Base-by-base conservation (phyloP, 2,113 vertebrate species). In the Anser cygnoides region DNA sequence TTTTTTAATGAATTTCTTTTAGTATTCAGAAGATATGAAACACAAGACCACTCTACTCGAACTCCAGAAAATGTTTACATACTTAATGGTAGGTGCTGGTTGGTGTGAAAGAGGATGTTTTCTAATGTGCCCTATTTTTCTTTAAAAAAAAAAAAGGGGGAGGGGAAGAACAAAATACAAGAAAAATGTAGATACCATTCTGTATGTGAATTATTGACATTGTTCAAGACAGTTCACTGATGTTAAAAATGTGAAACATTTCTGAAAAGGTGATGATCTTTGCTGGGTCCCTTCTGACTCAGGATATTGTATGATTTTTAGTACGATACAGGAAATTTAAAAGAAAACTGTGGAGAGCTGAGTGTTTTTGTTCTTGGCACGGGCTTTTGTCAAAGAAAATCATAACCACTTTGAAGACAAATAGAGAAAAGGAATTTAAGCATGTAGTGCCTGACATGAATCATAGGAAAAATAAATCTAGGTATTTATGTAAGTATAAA, bases 21-120 rank as follows among this genome's bases (percentile, higher is more conserved):
- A 99, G 99, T 99, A 99, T 89, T 99, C 99, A 26, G 99, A 99
- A 97, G 99, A 99, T 71, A 99, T 99, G 97, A 99, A 99, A 97
- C 99, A 99, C 95, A 99, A 99, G 97, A 99, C 99, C 63, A 99
- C 99, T 10, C 98, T 99, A 14, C 98, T 99, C 95, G 99, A 99
- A 92, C 98, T 99, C 77, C 99, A 99, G 97, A 99, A 99, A 97
- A 99, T 99, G 99, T 99, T 99, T 98, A 99, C 99, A 1, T 99
- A 99, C 97, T 98, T 99, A 92, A 99, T 99, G 99, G 99, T 99
- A 97, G 92, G 98, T 98, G 65, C 49, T 99, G 99, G 99, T 99
- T 97, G 92, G 98, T 98, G 65, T 23, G 18, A 65, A 81, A 73
- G 87, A 68, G 54, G 3, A 3, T 55, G 5, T 89, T 87, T 55